These are phyloP conservation scores for Amniataba percoides DNA, from an alignment of 2,797 vertebrate genomes.

Conservation along the genomic window DNA sequence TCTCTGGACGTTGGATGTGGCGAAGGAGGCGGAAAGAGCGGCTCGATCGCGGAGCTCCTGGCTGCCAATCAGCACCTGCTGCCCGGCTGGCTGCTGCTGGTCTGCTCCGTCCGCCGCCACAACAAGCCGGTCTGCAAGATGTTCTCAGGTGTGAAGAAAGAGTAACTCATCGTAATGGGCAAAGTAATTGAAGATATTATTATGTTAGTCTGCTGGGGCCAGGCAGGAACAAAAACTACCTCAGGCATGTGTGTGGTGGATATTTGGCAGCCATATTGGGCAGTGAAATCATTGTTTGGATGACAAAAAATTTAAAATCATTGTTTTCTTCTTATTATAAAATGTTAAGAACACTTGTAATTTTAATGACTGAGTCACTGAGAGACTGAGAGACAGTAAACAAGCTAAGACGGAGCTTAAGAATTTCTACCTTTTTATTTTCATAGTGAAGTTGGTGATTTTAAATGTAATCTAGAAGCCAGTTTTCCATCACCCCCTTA, in stretches of 20 bases:
- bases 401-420: neutral
- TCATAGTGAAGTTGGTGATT: neutral
- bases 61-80: slow-evolving; percentile 84
- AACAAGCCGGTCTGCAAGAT: slow-evolving; percentile 85
- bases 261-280: neutral
- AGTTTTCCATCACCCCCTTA: neutral
- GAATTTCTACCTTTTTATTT: neutral
- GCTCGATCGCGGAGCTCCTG: slow-evolving; percentile 85
- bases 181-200: neutral
- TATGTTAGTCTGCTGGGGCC: neutral
- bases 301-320: neutral
- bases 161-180: neutral
- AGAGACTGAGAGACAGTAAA: neutral
- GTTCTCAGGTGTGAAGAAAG: slow-evolving; percentile 83
- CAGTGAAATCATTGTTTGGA: too few species aligned
- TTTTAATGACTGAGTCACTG: neutral
- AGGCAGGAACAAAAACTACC: neutral
- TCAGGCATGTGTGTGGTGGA: neutral
- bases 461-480: neutral
- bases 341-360: neutral
- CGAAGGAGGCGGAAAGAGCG: slow-evolving; percentile 52
- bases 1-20: slow-evolving; percentile 79
- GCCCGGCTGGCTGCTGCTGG: slow-evolving; percentile 87
- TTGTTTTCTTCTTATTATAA: too few species aligned
- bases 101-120: slow-evolving; percentile 87